A percentile compares a stretch with the other conserved stretches of the same genome.
These are phyloP conservation scores for Cynopterus brachyotis DNA, from an alignment of 2,113 vertebrate species.

Conservation along the genomic window DNA sequence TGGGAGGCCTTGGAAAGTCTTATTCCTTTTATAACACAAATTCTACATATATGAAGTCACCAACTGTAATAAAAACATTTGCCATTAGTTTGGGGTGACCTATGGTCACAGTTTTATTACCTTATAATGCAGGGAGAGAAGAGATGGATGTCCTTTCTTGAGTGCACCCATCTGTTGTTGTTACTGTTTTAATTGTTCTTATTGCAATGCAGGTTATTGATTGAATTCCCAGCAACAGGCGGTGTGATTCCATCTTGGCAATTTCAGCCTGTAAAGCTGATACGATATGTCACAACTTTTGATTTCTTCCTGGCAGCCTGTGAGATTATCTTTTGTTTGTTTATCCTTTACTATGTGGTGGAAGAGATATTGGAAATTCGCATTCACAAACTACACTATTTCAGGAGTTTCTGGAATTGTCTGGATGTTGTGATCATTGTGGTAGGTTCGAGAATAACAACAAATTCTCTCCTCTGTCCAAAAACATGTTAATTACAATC, in stretches of 20 bases:
- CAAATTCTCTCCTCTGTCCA: not conserved
- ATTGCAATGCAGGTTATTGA: conserved; percentile 88
- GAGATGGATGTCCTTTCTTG: not conserved
- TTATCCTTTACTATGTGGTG: conserved; percentile 95
- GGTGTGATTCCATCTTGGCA: conserved; percentile 95
- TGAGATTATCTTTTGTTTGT: conserved; percentile 95
- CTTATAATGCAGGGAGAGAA: not conserved
- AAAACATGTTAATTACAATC: not conserved
- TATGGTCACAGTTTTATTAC: not conserved
- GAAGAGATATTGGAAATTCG: conserved; percentile 96
- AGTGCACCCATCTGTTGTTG: not conserved
- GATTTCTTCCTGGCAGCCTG: conserved; percentile 96
- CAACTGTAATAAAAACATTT: not conserved
- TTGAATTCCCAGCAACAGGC: conserved; percentile 96
- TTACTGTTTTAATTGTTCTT: conserved; percentile 30
- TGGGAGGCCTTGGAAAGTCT: not conserved
- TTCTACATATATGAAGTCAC: not conserved
- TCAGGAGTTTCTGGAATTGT: conserved; percentile 97
- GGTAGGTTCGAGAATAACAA: conserved; percentile 82
- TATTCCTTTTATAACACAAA: not conserved
- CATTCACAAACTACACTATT: conserved; percentile 93
- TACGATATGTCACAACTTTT: conserved; percentile 91
- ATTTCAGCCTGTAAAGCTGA: conserved; percentile 94
- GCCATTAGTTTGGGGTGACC: not conserved
- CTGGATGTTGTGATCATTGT: conserved; percentile 93